Conservation (phyloP, 2,797 vertebrate genomes). For the Protosalanx chinensis region DNA sequence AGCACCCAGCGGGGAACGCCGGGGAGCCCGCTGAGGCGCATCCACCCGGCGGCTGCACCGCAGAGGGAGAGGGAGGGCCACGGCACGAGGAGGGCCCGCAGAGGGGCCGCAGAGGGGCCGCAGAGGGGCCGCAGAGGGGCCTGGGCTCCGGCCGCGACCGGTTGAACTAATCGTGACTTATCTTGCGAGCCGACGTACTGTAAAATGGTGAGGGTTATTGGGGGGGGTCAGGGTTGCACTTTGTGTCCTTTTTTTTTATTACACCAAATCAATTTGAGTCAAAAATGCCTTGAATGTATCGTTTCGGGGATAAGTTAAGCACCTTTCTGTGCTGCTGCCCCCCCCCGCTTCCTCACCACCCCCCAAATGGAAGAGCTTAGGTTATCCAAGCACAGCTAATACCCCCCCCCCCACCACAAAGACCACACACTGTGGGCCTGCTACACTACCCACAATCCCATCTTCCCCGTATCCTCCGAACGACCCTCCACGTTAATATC, state of each 20-base stretch:
- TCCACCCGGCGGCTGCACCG: slow-evolving; percentile 64
- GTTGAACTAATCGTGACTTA: slow-evolving; percentile 82
- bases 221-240: slow-evolving; percentile 33
- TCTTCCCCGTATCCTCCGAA: slow-evolving; percentile 36
- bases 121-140: slow-evolving; percentile 35
- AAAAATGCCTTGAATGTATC: slow-evolving; percentile 68
- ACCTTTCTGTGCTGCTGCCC: slow-evolving; percentile 30
- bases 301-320: slow-evolving; percentile 66
- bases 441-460: slow-evolving; percentile 50
- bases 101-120: too few species aligned
- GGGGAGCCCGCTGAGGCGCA: slow-evolving; percentile 77
- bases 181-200: slow-evolving; percentile 66
- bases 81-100: too few species aligned
- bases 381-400: slow-evolving; percentile 79
- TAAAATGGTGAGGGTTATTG: slow-evolving; percentile 64
- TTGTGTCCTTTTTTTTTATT: slow-evolving; percentile 47
- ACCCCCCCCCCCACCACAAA: slow-evolving; percentile 56
- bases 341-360: slow-evolving; percentile 35
- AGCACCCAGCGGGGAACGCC: slow-evolving; percentile 73
- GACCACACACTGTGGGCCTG: slow-evolving; percentile 77
- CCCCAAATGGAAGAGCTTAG: slow-evolving; percentile 68
- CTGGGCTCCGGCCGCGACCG: slow-evolving; percentile 61
- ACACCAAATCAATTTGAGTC: slow-evolving; percentile 60
- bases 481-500: slow-evolving; percentile 47
- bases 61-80: too few species aligned